Base-by-base conservation (phyloP, 1,140 invertebrate species). In the Mizuhopecten yessoensis region DNA sequence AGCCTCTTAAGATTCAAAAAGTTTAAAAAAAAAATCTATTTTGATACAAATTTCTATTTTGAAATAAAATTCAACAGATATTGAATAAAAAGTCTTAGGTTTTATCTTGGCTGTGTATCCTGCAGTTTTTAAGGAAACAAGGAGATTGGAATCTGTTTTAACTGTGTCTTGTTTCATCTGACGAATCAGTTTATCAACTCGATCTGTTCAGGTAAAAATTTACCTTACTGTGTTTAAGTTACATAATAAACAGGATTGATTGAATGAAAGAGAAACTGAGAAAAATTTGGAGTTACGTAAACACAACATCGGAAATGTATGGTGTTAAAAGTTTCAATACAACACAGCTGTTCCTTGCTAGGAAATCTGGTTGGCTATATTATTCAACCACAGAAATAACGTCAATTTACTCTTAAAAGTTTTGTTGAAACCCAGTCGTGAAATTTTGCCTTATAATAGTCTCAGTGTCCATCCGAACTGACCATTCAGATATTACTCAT, bases 181-280 rank as follows among this genome's bases (percentile, higher is more conserved):
- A 75, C 17, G 5, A 29, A 29, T n/a, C 11, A 7, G 23, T 75
- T n/a, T 75, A 75, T 75, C 57, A 75, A n/a, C 23, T 5, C 2
- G n/a, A 29, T 75, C 57, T 29, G 57, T 7, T 29, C 1, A n/a
- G 2, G n/a, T 17, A 29, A 11, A 75, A 29, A 29, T 75, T n/a
- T 75, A 75, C 57, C 57, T 75, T n/a, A n/a, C 3, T 5, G 2
- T n/a, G n/a, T n/a, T n/a, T n/a, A n/a, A n/a, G n/a, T n/a, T n/a
- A n/a, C n/a, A n/a, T 75, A 75, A 75, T 75, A n/a, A 75, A 29
- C 57, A 45, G 17, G 57, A 75, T 75, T 75, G 57, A 75, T 75
- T 17, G 29, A 75, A 75, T 29, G 29, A 75, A 75, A n/a, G n/a
- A 5, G n/a, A n/a, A n/a, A n/a, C n/a, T n/a, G n/a, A 29, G 57